phyloP scores from a whole-genome alignment of 2,888 invertebrate species.

The Drosophila anomalata region DNA sequence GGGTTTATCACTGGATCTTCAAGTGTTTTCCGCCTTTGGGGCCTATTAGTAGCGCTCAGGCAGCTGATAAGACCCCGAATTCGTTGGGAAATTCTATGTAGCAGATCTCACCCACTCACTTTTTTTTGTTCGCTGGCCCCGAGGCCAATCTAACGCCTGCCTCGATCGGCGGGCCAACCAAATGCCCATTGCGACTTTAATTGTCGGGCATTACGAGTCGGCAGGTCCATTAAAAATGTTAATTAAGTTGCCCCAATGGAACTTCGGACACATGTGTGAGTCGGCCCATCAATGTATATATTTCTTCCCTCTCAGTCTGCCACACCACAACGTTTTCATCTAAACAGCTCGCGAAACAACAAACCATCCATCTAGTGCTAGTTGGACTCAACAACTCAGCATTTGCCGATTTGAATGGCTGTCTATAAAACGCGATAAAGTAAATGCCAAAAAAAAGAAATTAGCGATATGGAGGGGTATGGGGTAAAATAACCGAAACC shows the following conservation, averaged over 20 bases:
- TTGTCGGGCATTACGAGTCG: conserved; percentile 74
- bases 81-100: conserved; percentile 14
- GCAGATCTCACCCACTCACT: conserved; percentile 24
- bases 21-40: conserved; percentile 53
- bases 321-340: conserved; percentile 73
- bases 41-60: conserved; percentile 70
- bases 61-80: conserved; percentile 60
- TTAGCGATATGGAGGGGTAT: not conserved
- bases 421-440: conserved; percentile 57
- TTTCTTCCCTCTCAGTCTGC: conserved; percentile 37
- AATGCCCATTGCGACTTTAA: conserved; percentile 58
- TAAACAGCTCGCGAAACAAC: conserved; percentile 74
- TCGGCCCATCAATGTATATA: conserved; percentile 1
- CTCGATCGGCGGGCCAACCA: conserved; percentile 1
- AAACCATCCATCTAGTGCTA: conserved; percentile 44
- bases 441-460: conserved; percentile 35
- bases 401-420: conserved; percentile 63
- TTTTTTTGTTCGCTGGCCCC: not conserved
- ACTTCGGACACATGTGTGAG: conserved; percentile 60
- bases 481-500: conserved; percentile 30
- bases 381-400: conserved; percentile 54
- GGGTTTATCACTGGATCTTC: conserved; percentile 53
- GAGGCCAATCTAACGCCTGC: conserved; percentile 26
- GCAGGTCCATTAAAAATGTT: conserved; percentile 80
- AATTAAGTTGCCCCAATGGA: conserved; percentile 76